Conservation (phyloP, 2,113 vertebrate genomes). For the human region DNA sequence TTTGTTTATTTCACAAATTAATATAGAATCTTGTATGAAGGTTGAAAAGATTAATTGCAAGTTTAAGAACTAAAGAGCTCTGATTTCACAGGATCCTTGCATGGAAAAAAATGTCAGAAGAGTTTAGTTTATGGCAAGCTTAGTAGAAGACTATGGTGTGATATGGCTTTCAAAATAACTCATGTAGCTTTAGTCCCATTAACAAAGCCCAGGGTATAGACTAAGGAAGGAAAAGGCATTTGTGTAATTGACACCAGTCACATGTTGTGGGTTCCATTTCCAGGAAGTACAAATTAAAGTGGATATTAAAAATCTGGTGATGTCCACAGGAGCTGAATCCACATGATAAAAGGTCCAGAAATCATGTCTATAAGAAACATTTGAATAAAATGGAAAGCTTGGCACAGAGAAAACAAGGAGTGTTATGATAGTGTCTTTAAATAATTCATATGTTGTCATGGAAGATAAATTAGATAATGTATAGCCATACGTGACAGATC, state of each 20-base stretch:
- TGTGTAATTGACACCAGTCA: background rate
- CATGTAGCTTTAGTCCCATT: background rate
- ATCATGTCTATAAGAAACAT: background rate
- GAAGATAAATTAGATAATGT: conserved; percentile 66
- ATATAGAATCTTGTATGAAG: background rate
- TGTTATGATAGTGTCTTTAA: conserved; percentile 53
- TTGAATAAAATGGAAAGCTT: conserved; percentile 24
- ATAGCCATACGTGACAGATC: conserved; percentile 14
- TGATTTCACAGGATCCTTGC: background rate
- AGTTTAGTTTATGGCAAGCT: background rate
- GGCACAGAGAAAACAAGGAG: conserved; percentile 43
- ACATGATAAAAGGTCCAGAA: background rate
- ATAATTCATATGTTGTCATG: conserved; percentile 68
- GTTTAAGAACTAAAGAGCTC: conserved; percentile 6
- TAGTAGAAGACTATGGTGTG: background rate
- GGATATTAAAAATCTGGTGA: background rate
- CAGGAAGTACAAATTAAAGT: background rate
- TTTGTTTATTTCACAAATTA: conserved; percentile 44
- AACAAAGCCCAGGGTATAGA: background rate
- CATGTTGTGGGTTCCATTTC: background rate
- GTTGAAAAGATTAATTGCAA: conserved; percentile 29
- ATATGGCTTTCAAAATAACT: conserved; percentile 33
- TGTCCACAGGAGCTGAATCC: background rate
- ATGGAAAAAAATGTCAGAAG: background rate
- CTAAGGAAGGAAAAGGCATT: conserved; percentile 1